Evolutionary conservation across 2,888 invertebrate species (phyloP).

Genomic region (Caradrina kadenii): DNA sequence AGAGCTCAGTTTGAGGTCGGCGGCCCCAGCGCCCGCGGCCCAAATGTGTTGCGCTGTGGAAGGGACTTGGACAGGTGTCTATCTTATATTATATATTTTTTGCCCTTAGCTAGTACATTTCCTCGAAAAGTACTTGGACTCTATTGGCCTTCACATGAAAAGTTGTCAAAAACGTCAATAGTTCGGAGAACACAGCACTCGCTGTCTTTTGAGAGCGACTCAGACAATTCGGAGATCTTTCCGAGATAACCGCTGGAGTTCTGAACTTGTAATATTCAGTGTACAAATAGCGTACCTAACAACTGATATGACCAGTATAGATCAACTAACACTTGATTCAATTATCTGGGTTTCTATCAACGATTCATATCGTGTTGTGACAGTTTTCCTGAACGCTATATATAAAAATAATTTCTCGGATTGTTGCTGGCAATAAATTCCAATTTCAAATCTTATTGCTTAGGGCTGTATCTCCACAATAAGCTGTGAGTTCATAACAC

Average conservation of each 20-base stretch:
- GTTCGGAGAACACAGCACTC: too few species aligned
- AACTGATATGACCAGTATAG: background rate
- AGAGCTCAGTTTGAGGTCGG: constrained; percentile 11
- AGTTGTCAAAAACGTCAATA: background rate
- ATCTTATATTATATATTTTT: background rate
- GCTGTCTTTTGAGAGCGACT: background rate
- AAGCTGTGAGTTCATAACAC: background rate
- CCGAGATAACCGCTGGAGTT: background rate
- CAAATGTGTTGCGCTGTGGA: background rate
- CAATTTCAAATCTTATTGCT: background rate
- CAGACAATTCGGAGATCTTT: background rate
- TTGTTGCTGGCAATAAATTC: background rate
- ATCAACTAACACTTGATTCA: too few species aligned
- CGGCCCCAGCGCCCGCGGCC: constrained; percentile 25
- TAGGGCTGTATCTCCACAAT: background rate
- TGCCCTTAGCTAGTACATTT: background rate
- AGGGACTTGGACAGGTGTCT: constrained; percentile 1
- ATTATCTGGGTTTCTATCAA: background rate
- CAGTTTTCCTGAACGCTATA: background rate
- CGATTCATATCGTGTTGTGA: background rate
- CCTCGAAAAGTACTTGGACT: background rate
- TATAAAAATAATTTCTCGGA: background rate
- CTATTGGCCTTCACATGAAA: background rate
- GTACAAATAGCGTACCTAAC: background rate
- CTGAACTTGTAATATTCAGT: background rate